Percentiles rank a stretch among this genome's conserved stretches.
Evolutionary conservation across 2,113 vertebrate species (phyloP).

Genomic region (Antigone vipio): DNA sequence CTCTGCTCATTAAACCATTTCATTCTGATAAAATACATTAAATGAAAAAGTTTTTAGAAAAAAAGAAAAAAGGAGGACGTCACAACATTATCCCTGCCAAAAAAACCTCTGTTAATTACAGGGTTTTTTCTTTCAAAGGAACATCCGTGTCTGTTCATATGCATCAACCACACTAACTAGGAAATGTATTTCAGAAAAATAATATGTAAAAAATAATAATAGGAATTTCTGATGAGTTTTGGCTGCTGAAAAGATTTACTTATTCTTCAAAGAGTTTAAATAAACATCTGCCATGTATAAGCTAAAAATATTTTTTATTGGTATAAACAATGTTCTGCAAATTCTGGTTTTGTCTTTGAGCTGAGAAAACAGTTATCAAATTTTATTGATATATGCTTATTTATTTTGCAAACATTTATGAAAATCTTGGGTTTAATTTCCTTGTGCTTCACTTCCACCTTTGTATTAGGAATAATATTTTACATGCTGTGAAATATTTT

Average conservation of each 20-base stretch:
- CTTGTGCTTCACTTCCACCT: constrained; percentile 13
- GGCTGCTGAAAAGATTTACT: background rate
- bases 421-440: constrained; percentile 28
- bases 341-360: background rate
- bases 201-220: background rate
- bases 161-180: background rate
- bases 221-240: background rate
- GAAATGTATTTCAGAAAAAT: background rate
- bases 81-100: constrained; percentile 33
- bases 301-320: background rate
- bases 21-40: constrained; percentile 66
- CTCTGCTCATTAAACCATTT: constrained; percentile 69
- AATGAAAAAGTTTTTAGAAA: constrained; percentile 39
- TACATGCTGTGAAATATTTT: constrained; percentile 52
- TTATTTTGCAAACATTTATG: constrained; percentile 32
- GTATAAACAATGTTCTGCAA: background rate
- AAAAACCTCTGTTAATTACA: constrained; percentile 27
- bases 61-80: background rate
- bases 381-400: background rate
- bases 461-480: constrained; percentile 24
- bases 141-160: background rate
- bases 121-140: constrained; percentile 45
- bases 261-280: background rate
- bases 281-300: background rate
- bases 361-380: constrained; percentile 15